A percentile compares a stretch with the other conserved stretches of the same genome.
Evolutionary conservation across 2,113 vertebrate species (phyloP).

Genomic region (Acrocephalus arundinaceus): DNA sequence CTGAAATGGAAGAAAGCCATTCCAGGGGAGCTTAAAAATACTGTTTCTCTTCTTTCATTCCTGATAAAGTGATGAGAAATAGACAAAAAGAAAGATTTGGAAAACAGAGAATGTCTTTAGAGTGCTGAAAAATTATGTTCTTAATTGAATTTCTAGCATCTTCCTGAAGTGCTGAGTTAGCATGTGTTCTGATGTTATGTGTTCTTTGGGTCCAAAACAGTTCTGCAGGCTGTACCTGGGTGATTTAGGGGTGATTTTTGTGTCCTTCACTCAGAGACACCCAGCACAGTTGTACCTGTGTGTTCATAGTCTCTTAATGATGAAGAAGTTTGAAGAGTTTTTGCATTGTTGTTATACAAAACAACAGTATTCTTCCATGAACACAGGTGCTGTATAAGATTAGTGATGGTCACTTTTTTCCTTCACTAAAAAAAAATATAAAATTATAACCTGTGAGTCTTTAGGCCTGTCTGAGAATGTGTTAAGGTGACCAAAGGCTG

Average conservation of each 20-base stretch:
- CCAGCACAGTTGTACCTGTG: neutral
- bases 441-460: neutral
- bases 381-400: neutral
- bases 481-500: neutral
- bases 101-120: neutral
- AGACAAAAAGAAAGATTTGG: neutral
- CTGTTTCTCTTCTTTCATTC: neutral
- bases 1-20: neutral
- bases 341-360: neutral
- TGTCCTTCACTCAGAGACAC: neutral
- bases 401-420: neutral
- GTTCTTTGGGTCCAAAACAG: neutral
- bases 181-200: neutral
- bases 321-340: neutral
- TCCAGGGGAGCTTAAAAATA: neutral
- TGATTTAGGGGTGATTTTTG: neutral
- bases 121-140: neutral
- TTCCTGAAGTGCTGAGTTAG: neutral
- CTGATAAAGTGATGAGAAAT: neutral
- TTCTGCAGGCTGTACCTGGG: neutral
- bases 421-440: neutral
- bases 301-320: neutral
- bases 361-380: neutral
- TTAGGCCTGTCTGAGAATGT: neutral
- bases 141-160: neutral